These are phyloP conservation scores for Pogonocichla stellata DNA, from an alignment of 2,113 vertebrate genomes.

Conservation along the genomic window DNA sequence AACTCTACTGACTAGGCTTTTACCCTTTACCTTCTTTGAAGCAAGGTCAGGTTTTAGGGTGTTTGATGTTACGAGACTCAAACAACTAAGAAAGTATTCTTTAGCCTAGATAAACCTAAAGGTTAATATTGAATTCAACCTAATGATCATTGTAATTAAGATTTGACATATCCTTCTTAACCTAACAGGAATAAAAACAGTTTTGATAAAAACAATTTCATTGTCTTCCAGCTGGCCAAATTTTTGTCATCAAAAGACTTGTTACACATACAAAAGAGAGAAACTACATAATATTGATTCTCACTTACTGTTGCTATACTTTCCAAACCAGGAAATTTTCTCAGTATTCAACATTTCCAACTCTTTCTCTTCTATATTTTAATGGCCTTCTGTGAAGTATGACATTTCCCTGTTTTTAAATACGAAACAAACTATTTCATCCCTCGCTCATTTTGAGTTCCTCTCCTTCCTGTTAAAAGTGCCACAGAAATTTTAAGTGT, in stretches of 20 bases:
- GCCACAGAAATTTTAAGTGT: neutral
- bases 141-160: neutral
- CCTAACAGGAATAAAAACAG: neutral
- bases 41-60: neutral
- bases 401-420: neutral
- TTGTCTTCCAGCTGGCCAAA: neutral
- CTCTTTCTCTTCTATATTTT: neutral
- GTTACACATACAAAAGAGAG: neutral
- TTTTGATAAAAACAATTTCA: neutral
- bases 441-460: neutral
- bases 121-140: neutral
- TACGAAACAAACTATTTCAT: neutral
- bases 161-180: neutral
- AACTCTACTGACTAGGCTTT: neutral
- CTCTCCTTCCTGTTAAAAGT: neutral
- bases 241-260: conserved; percentile 14
- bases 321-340: conserved; percentile 13
- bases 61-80: neutral
- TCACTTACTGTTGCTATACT: conserved; percentile 5
- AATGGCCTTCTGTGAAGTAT: neutral
- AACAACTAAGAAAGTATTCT: neutral
- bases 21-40: neutral
- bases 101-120: neutral
- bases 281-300: conserved; percentile 6
- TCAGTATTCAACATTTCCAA: neutral